Percentiles rank a stretch among this genome's conserved stretches.
These are phyloP conservation scores for Rhincodon typus DNA, from an alignment of 2,797 vertebrate species.

Conservation along the genomic window DNA sequence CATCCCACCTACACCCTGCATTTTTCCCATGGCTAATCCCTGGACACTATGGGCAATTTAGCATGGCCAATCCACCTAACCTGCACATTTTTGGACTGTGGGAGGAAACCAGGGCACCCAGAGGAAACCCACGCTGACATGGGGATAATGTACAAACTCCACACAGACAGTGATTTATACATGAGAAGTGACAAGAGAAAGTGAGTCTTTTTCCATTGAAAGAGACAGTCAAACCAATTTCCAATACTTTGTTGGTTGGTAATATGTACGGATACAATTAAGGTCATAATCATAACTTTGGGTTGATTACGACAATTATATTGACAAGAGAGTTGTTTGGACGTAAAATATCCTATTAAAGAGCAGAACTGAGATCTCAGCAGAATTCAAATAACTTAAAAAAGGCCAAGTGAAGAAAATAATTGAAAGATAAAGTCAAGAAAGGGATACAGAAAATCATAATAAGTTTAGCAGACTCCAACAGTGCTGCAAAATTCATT, in stretches of 20 bases:
- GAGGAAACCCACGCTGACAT: too few species aligned
- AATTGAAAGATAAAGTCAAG: neutral
- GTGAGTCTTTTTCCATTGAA: neutral
- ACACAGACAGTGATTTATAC: neutral
- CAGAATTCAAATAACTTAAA: neutral
- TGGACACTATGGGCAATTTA: too few species aligned
- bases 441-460: neutral
- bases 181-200: neutral
- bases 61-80: too few species aligned
- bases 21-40: too few species aligned
- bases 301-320: neutral
- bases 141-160: too few species aligned
- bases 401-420: neutral
- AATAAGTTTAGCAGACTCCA: neutral
- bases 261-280: neutral
- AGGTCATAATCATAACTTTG: neutral
- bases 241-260: neutral
- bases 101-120: too few species aligned
- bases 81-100: too few species aligned
- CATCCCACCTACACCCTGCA: too few species aligned
- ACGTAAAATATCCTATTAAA: neutral
- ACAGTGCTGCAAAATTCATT: neutral
- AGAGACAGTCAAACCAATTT: neutral
- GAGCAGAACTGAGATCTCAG: neutral
- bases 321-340: neutral